Evolutionary conservation across 2,888 invertebrate species (phyloP), one percentile per base, ranked within the genome.

Genomic region (Spodoptera littoralis): DNA sequence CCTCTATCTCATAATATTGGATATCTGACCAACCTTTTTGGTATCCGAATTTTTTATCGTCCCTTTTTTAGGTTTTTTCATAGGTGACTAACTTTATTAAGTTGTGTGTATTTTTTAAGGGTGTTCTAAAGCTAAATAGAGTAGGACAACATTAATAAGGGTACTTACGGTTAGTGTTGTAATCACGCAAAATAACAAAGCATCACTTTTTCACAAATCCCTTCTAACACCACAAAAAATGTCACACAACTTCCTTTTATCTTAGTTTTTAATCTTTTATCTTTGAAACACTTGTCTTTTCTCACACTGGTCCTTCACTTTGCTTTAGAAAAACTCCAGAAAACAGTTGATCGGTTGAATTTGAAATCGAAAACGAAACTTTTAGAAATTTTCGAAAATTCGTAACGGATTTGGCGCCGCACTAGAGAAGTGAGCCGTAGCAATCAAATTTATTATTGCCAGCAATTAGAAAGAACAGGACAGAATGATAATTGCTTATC

Each of bases 161-260:
- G 64, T 83, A 94, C 94, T 93, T 85, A 94, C 94, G 93, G 93
- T 87, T 76, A 75, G 63, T 68, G 71, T 65, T 57, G 65, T 73
- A 84, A 86, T 91, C 86, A 92, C 86, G 86, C 79, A 60, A 73
- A 65, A 75, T 65, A 54, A 78, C 88, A 88, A 89, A 90, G 90
- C 93, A 93, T 94, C 93, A 94, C 93, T 92, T 84, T 84, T 77
- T 74, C 90, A 92, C 91, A 88, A 78, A 75, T 70, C 78, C 80
- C 79, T 83, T 80, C 74, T 73, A 60, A 78, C 83, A 87, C 86
- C 86, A 89, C 84, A 27, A 81, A 77, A 79, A 71, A 65, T 60
- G 90, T 90, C 89, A 88, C 91, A 90, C 88, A 84, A 81, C 8
- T 76, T 36, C 36, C 36, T 54, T 51, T 30, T 47, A 41, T 58